Percentiles rank a stretch among this genome's conserved stretches.
Evolutionary conservation across 2,888 invertebrate species (phyloP).

Genomic region (Chalcosyrphus nemorum): DNA sequence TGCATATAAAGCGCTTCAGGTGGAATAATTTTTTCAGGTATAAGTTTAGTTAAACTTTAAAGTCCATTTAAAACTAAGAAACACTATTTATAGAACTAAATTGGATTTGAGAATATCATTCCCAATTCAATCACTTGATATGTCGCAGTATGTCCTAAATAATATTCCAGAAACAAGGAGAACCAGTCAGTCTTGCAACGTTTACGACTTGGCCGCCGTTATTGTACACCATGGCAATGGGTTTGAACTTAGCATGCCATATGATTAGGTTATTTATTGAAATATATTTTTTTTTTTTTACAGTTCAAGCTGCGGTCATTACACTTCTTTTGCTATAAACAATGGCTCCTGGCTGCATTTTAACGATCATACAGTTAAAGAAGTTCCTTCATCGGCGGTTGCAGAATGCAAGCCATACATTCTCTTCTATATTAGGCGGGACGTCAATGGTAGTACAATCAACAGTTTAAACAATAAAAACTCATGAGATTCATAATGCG

Average conservation of each 20-base stretch:
- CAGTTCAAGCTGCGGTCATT: slow-evolving; percentile 92
- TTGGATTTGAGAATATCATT: slow-evolving; percentile 90
- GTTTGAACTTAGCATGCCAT: slow-evolving; percentile 81
- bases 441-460: slow-evolving; percentile 77
- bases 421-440: slow-evolving; percentile 90
- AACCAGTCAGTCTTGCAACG: slow-evolving; percentile 85
- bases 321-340: slow-evolving; percentile 92
- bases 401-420: slow-evolving; percentile 92
- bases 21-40: slow-evolving; percentile 88
- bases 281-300: slow-evolving; percentile 29
- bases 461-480: slow-evolving; percentile 60
- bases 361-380: slow-evolving; percentile 91
- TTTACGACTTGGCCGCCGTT: slow-evolving; percentile 91
- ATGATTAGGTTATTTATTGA: background rate
- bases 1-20: slow-evolving; percentile 92
- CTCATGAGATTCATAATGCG: slow-evolving; percentile 64
- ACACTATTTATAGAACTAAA: slow-evolving; percentile 84
- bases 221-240: slow-evolving; percentile 92
- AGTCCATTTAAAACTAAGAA: background rate
- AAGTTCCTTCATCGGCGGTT: slow-evolving; percentile 85
- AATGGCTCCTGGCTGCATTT: slow-evolving; percentile 93
- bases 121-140: slow-evolving; percentile 89
- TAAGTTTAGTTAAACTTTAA: background rate
- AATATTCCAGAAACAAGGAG: slow-evolving; percentile 87
- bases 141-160: slow-evolving; percentile 89